phyloP scores from a whole-genome alignment of 2,797 vertebrate genomes.

The Sebastes oblongus region DNA sequence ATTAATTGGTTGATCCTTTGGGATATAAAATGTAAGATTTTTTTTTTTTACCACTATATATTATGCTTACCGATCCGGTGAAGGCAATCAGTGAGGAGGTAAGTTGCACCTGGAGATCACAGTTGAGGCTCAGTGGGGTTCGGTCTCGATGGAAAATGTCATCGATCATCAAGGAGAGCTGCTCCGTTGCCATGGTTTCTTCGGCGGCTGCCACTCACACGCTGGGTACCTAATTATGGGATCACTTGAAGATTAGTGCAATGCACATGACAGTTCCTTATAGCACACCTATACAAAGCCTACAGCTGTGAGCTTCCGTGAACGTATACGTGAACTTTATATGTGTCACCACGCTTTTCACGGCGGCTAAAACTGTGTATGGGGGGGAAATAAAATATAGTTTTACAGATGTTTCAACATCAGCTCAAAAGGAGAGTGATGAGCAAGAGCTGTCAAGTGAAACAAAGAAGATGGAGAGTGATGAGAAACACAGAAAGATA shows the following conservation, averaged over 20 bases:
- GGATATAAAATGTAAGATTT: neutral
- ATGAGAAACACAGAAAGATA: neutral
- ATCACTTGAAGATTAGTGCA: conserved; percentile 15
- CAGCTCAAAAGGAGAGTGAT: neutral
- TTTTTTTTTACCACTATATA: neutral
- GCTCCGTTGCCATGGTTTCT: conserved; percentile 71
- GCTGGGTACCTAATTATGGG: conserved; percentile 58
- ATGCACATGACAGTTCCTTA: neutral
- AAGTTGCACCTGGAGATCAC: conserved; percentile 23
- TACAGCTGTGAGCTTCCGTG: neutral
- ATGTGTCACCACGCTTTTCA: neutral
- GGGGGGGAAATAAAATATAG: no score
- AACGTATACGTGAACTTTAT: neutral
- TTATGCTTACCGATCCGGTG: neutral
- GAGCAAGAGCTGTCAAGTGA: neutral
- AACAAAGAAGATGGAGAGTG: neutral
- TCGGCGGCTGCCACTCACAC: conserved; percentile 64
- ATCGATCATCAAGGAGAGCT: conserved; percentile 45
- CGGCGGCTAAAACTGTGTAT: neutral
- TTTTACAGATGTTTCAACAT: conserved; percentile 1
- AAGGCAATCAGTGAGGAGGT: neutral
- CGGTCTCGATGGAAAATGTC: conserved; percentile 54
- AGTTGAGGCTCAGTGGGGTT: conserved; percentile 16
- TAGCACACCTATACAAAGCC: neutral
- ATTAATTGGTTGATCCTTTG: neutral